A percentile compares a stretch with the other conserved stretches of the same genome.
These are phyloP conservation scores for Zapus hudsonius DNA, from an alignment of 2,113 vertebrate species.

Conservation along the genomic window DNA sequence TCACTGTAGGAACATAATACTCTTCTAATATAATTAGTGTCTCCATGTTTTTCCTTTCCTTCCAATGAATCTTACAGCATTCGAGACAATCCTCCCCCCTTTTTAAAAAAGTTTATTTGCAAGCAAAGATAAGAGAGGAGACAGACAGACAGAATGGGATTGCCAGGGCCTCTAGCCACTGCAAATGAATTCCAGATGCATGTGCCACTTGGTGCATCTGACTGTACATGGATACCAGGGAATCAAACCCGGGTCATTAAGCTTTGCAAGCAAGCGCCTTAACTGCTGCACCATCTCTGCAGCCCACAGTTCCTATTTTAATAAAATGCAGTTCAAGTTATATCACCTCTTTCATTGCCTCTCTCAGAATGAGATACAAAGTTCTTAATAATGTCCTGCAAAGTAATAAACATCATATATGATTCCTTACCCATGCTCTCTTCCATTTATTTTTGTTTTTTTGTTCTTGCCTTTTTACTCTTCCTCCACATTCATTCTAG, in stretches of 20 bases:
- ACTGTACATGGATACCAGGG: too few species aligned
- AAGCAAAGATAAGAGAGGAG: too few species aligned
- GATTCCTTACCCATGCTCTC: neutral
- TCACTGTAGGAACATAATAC: neutral
- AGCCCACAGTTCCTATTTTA: too few species aligned
- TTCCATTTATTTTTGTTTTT: neutral
- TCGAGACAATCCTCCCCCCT: neutral
- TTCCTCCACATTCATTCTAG: neutral
- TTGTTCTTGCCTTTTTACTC: neutral
- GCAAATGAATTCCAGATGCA: too few species aligned
- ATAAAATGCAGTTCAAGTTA: slow-evolving; percentile 44
- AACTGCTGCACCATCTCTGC: too few species aligned
- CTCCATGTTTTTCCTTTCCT: neutral
- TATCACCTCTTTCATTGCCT: neutral
- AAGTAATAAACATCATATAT: neutral
- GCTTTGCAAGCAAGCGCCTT: too few species aligned
- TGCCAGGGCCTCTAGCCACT: too few species aligned
- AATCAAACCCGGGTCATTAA: too few species aligned
- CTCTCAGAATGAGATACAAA: neutral
- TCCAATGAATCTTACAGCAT: neutral
- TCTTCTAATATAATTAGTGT: slow-evolving; percentile 19
- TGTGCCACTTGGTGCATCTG: too few species aligned
- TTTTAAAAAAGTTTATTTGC: too few species aligned
- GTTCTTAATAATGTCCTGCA: neutral
- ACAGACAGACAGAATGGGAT: too few species aligned